Evolutionary conservation across 1,140 invertebrate genomes (phyloP).

Genomic region (Agrilus planipennis): DNA sequence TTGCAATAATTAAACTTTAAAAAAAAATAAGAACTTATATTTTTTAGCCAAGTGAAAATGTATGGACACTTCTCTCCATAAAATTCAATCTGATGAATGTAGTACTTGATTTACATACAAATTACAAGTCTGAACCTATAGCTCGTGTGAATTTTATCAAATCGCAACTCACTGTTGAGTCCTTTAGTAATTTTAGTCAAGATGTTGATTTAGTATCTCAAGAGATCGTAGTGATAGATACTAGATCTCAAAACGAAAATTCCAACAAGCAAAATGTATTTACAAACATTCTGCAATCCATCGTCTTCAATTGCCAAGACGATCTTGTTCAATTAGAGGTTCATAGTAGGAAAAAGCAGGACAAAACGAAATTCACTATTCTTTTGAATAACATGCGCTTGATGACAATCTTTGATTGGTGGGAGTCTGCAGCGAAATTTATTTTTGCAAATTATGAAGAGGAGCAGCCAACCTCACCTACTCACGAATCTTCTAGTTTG

Average conservation of each 20-base stretch:
- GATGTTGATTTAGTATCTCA: slow-evolving; percentile 88
- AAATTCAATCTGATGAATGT: slow-evolving; percentile 82
- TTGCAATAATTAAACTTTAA: too few relatives aligned
- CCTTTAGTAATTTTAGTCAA: slow-evolving; percentile 75
- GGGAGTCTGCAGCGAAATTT: slow-evolving; percentile 76
- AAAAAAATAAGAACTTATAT: too few relatives aligned
- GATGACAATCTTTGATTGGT: slow-evolving; percentile 90
- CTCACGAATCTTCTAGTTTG: slow-evolving; percentile 13
- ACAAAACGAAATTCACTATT: slow-evolving; percentile 75
- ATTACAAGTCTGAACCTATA: slow-evolving; percentile 48
- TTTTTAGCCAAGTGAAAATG: slow-evolving; percentile 27
- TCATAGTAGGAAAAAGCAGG: slow-evolving; percentile 59
- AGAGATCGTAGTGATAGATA: slow-evolving; percentile 81
- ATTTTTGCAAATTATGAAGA: slow-evolving; percentile 40
- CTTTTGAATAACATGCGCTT: slow-evolving; percentile 91
- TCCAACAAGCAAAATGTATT: slow-evolving; percentile 76
- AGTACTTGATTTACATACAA: slow-evolving; percentile 55
- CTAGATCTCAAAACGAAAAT: slow-evolving; percentile 55
- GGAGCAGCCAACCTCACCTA: slow-evolving; percentile 17
- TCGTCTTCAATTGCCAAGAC: slow-evolving; percentile 34
- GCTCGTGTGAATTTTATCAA: slow-evolving; percentile 88
- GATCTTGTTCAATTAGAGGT: slow-evolving; percentile 72
- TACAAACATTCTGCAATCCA: slow-evolving; percentile 75
- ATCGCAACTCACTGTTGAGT: slow-evolving; percentile 72
- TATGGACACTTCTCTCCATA: slow-evolving; percentile 69